A percentile compares a stretch with the other conserved stretches of the same genome.
phyloP scores from a whole-genome alignment of 2,797 vertebrate species.

The Trichosurus vulpecula region DNA sequence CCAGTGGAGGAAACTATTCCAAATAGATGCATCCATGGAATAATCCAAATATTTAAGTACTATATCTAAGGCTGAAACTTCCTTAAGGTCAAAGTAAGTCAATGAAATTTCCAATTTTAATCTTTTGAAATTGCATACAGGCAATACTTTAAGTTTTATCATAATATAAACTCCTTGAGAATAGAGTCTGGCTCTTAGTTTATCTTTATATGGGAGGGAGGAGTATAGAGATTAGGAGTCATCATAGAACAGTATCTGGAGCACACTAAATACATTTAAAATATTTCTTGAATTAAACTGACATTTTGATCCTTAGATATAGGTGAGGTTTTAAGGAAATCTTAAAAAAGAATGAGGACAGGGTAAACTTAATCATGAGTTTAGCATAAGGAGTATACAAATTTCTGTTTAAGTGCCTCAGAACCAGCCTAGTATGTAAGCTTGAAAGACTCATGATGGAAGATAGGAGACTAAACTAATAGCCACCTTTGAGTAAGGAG shows the following conservation, averaged over 20 bases:
- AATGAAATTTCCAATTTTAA: background rate
- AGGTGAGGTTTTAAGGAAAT: background rate
- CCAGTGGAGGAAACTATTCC: background rate
- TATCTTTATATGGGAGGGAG: background rate
- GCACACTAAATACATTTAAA: background rate
- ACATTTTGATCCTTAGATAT: background rate
- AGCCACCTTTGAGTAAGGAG: background rate
- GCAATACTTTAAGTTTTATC: background rate
- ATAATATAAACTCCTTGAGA: background rate
- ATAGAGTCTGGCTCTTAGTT: background rate
- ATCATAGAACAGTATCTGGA: background rate
- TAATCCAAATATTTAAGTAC: background rate
- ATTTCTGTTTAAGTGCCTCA: background rate
- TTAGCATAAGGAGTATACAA: background rate
- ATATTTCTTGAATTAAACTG: background rate
- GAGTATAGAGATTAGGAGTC: background rate
- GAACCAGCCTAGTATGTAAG: background rate
- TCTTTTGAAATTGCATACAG: background rate
- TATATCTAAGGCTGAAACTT: background rate
- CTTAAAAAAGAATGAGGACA: background rate
- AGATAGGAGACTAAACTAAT: background rate
- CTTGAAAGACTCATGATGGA: background rate
- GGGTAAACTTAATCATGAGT: background rate
- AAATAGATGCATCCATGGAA: background rate
- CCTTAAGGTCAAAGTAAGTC: background rate